Evolutionary conservation across 1,140 invertebrate species (phyloP).

Genomic region (Drosophila orosa): DNA sequence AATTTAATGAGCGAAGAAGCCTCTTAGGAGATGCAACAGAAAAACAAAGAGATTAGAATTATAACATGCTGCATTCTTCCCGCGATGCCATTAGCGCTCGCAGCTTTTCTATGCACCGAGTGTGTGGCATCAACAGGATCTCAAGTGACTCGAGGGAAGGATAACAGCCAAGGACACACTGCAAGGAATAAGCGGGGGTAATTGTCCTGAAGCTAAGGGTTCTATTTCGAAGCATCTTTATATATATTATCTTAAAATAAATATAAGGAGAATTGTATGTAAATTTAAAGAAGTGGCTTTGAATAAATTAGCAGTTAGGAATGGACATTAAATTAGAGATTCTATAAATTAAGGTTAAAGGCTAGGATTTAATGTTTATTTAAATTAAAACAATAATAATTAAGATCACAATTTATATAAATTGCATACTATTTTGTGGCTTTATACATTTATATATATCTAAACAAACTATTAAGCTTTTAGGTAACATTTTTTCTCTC

Average conservation of each 20-base stretch:
- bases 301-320: neutral
- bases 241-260: neutral
- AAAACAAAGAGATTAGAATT: slow-evolving; percentile 47
- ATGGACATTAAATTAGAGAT: neutral
- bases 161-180: slow-evolving; percentile 31
- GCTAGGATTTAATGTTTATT: too few relatives aligned
- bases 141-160: slow-evolving; percentile 25
- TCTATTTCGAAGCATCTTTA: neutral
- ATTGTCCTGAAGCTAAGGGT: neutral
- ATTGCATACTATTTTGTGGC: neutral
- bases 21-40: slow-evolving; percentile 2
- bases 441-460: neutral
- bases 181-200: neutral
- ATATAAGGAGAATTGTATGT: neutral
- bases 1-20: slow-evolving; percentile 25
- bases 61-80: slow-evolving; percentile 7
- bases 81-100: slow-evolving; percentile 31
- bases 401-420: neutral
- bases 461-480: neutral
- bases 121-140: slow-evolving; percentile 31
- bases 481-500: neutral
- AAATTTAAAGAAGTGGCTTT: neutral
- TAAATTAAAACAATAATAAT: neutral
- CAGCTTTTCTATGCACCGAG: slow-evolving; percentile 4
- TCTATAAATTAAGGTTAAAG: too few relatives aligned